phyloP scores from a whole-genome alignment of 2,888 invertebrate species.

The Orchesella flavescens region DNA sequence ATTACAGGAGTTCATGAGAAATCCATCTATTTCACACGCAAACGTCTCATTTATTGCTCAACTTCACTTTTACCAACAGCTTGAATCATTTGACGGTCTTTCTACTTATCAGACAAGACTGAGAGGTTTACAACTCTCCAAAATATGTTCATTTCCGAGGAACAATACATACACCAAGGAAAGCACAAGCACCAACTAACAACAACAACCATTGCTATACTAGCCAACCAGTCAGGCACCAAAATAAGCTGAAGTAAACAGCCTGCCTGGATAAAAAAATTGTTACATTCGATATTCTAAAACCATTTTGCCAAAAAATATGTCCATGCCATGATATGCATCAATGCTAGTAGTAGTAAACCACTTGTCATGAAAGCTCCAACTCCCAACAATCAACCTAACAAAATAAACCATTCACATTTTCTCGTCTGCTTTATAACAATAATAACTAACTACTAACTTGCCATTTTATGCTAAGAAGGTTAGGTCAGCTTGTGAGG shows the following conservation, averaged over 20 bases:
- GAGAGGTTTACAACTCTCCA: not conserved
- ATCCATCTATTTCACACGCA: constrained; percentile 70
- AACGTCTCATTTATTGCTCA: constrained; percentile 69
- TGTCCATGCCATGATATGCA: not conserved
- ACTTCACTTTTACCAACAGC: constrained; percentile 5
- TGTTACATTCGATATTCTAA: not conserved
- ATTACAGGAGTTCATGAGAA: not conserved
- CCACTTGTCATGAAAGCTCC: too few species aligned
- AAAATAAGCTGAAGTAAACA: too few species aligned
- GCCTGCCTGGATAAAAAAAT: too few species aligned
- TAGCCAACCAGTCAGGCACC: not conserved
- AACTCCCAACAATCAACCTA: too few species aligned
- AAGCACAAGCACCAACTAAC: not conserved
- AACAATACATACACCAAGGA: not conserved
- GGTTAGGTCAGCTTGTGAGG: not conserved
- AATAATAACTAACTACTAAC: too few species aligned
- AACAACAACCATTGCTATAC: too few species aligned
- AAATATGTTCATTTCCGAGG: not conserved
- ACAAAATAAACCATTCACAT: not conserved
- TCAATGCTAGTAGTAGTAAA: too few species aligned
- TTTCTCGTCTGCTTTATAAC: not conserved
- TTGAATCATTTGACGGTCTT: not conserved
- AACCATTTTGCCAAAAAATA: not conserved
- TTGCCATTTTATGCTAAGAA: constrained; percentile 19
- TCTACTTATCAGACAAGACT: not conserved